A percentile compares a stretch with the other conserved stretches of the same genome.
Conservation (phyloP, 2,888 invertebrate species). For the Silvanus unidentatus region DNA sequence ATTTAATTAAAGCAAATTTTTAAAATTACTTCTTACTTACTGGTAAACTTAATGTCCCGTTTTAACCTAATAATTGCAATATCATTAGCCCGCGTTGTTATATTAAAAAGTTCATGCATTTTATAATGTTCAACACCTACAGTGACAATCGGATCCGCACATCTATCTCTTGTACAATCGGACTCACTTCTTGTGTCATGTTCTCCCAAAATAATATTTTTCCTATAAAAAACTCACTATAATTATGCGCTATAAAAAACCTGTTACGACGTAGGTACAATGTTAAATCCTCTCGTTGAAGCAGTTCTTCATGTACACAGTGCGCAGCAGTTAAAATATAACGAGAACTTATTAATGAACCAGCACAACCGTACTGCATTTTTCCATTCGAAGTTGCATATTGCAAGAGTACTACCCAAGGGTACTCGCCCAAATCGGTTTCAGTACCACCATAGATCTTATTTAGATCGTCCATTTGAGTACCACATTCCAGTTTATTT, state of each 20-base stretch:
- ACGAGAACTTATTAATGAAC: conserved; percentile 35
- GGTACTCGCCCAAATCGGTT: conserved; percentile 46
- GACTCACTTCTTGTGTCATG: conserved; percentile 56
- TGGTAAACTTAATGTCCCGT: conserved; percentile 27
- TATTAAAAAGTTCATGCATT: conserved; percentile 14
- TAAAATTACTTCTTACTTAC: conserved; percentile 17
- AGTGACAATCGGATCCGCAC: conserved; percentile 27
- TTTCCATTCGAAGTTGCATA: conserved; percentile 9
- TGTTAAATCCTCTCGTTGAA: conserved; percentile 21
- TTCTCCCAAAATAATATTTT: conserved; percentile 58
- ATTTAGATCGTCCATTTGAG: conserved; percentile 50
- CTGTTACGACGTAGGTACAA: conserved; percentile 24
- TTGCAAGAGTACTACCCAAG: conserved; percentile 37
- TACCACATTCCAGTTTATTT: conserved; percentile 48
- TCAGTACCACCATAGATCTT: conserved; percentile 57
- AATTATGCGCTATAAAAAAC: conserved; percentile 2
- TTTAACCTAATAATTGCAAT: conserved; percentile 36
- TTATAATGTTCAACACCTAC: conserved; percentile 19
- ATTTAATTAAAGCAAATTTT: not conserved
- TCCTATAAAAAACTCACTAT: too few relatives aligned
- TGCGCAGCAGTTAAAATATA: conserved; percentile 44
- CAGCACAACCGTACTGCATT: conserved; percentile 35
- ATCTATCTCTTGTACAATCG: conserved; percentile 49
- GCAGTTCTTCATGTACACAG: conserved; percentile 32
- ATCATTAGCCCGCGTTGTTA: conserved; percentile 24